phyloP scores from a whole-genome alignment of 2,888 invertebrate genomes.

The Cantharis flavilabris region DNA sequence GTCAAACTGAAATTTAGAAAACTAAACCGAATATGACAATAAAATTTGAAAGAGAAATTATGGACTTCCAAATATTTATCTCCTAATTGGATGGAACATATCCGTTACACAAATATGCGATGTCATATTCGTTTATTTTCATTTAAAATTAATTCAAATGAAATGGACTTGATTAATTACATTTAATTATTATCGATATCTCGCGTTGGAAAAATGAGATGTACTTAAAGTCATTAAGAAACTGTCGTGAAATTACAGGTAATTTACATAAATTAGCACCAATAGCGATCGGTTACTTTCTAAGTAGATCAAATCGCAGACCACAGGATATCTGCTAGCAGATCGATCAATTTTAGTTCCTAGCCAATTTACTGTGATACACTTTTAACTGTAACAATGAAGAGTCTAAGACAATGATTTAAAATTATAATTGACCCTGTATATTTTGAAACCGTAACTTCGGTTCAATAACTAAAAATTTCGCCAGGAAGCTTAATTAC shows the following conservation, averaged over 20 bases:
- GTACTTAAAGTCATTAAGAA: background rate
- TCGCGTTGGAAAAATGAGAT: background rate
- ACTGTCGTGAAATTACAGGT: background rate
- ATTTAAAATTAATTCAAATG: background rate
- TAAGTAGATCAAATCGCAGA: background rate
- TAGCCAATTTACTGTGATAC: background rate
- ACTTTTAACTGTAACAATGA: background rate
- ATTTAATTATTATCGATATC: background rate
- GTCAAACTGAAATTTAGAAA: background rate
- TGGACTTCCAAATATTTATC: background rate
- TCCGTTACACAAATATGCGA: background rate
- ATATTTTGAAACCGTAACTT: background rate
- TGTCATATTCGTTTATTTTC: background rate
- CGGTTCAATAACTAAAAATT: background rate
- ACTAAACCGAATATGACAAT: background rate
- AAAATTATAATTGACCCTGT: background rate
- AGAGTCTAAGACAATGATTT: background rate
- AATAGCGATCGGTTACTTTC: background rate
- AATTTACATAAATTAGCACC: background rate
- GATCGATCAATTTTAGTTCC: background rate
- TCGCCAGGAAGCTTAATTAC: background rate
- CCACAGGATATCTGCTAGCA: background rate
- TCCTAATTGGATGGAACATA: background rate
- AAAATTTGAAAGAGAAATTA: background rate
- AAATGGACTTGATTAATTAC: background rate